A percentile compares a stretch with the other conserved stretches of the same genome.
These are phyloP conservation scores for Pangasius larnaudii DNA, from an alignment of 2,797 vertebrate genomes.

Conservation along the genomic window DNA sequence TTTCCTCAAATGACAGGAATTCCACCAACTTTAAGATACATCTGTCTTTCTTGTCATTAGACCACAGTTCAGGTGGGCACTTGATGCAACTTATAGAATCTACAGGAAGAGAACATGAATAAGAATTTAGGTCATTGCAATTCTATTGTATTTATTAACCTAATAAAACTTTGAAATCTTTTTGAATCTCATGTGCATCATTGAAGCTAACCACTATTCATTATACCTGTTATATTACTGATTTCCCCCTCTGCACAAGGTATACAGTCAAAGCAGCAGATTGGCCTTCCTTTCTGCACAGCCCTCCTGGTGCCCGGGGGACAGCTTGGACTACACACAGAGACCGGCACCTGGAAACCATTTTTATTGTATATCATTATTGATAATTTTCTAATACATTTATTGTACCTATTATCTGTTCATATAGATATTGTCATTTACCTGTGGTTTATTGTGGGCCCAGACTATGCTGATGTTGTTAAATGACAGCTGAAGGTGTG, in stretches of 20 bases:
- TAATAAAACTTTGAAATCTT: not conserved
- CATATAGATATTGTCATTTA: not conserved
- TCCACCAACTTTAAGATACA: slow-evolving; percentile 58
- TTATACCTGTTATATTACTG: slow-evolving; percentile 36
- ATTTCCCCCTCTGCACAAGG: slow-evolving; percentile 73
- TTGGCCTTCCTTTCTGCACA: slow-evolving; percentile 66
- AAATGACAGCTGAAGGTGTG: slow-evolving; percentile 45
- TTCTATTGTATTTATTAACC: not conserved
- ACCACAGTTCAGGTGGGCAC: slow-evolving; percentile 68
- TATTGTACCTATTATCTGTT: not conserved
- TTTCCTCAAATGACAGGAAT: slow-evolving; percentile 71
- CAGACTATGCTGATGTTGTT: slow-evolving; percentile 35
- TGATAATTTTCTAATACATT: not conserved
- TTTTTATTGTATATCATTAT: not conserved
- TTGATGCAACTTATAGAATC: slow-evolving; percentile 55
- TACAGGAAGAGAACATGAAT: slow-evolving; percentile 8
- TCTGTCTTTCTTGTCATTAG: slow-evolving; percentile 66
- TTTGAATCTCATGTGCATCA: not conserved
- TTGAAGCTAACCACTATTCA: not conserved
- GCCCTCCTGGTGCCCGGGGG: slow-evolving; percentile 51
- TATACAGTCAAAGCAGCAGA: slow-evolving; percentile 73
- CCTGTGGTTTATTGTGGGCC: slow-evolving; percentile 49
- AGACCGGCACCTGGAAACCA: slow-evolving; percentile 50
- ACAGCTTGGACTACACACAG: slow-evolving; percentile 53
- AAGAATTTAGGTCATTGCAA: too few relatives aligned